phyloP scores from a whole-genome alignment of 1,140 invertebrate genomes.

The Sitodiplosis mosellana region DNA sequence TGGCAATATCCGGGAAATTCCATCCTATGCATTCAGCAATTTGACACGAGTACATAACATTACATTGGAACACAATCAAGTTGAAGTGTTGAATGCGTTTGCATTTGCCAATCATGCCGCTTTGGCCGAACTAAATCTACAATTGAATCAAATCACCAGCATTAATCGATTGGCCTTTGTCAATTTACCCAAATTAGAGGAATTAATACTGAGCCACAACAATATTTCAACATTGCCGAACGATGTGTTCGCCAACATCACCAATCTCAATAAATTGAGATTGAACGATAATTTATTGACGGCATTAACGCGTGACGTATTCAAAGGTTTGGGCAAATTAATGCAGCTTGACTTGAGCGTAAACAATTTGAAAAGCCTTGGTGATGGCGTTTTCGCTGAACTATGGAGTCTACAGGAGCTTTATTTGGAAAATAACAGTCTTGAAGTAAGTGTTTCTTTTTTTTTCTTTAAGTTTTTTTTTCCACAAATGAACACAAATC shows the following conservation, averaged over 20 bases:
- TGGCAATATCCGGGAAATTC: slow-evolving; percentile 43
- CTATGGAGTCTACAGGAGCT: slow-evolving; percentile 48
- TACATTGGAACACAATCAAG: slow-evolving; percentile 43
- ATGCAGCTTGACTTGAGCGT: slow-evolving; percentile 41
- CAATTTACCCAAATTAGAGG: slow-evolving; percentile 43
- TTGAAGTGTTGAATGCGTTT: slow-evolving; percentile 38
- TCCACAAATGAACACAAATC: too few species aligned
- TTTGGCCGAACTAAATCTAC: slow-evolving; percentile 42
- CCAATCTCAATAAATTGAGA: slow-evolving; percentile 42
- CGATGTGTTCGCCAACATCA: slow-evolving; percentile 45
- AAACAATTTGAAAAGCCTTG: slow-evolving; percentile 52
- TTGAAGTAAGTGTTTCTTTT: slow-evolving; percentile 25
- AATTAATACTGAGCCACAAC: slow-evolving; percentile 46
- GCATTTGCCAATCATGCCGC: slow-evolving; percentile 45
- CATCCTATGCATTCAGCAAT: slow-evolving; percentile 48
- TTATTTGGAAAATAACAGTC: slow-evolving; percentile 49
- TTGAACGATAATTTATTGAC: slow-evolving; percentile 49
- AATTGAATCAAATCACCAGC: slow-evolving; percentile 49
- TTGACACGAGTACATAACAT: slow-evolving; percentile 43
- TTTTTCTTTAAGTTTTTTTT: too few species aligned
- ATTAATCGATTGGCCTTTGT: slow-evolving; percentile 49
- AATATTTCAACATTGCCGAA: slow-evolving; percentile 53
- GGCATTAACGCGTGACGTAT: slow-evolving; percentile 45
- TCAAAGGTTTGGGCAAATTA: slow-evolving; percentile 45
- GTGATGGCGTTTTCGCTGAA: slow-evolving; percentile 53